A percentile compares a stretch with the other conserved stretches of the same genome.
Evolutionary conservation across 2,113 vertebrate genomes (phyloP).

Genomic region (Eclectus roratus): DNA sequence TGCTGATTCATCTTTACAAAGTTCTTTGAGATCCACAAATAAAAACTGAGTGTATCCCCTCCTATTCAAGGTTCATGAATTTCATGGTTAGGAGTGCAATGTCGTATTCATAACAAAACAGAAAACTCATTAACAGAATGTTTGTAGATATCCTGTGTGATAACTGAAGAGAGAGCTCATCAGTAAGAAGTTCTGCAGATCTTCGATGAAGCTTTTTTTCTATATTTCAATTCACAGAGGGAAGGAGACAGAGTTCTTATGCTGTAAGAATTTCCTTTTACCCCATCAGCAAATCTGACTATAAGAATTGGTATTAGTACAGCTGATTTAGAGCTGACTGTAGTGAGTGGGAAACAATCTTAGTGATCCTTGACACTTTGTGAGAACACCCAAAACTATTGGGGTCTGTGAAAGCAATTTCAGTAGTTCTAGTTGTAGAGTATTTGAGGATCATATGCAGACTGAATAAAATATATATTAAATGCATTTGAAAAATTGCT

Average conservation of each 20-base stretch:
- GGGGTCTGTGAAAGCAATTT: background rate
- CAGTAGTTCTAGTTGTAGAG: background rate
- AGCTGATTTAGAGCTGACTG: background rate
- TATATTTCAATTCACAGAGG: background rate
- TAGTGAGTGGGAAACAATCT: background rate
- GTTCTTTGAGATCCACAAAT: background rate
- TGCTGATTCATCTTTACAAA: background rate
- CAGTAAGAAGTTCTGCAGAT: background rate
- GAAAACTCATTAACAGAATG: background rate
- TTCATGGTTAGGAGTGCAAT: background rate
- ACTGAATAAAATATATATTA: background rate
- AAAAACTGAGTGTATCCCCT: background rate
- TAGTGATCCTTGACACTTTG: background rate
- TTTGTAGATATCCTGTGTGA: background rate
- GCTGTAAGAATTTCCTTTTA: background rate
- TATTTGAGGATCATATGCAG: background rate
- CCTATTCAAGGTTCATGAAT: background rate
- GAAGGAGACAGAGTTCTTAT: background rate
- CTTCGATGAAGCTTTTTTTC: background rate
- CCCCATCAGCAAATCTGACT: background rate
- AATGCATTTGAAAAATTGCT: background rate
- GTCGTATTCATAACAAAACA: background rate
- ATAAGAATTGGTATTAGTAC: background rate
- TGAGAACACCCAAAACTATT: background rate
- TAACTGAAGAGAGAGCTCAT: background rate